Evolutionary conservation across 2,888 invertebrate species (phyloP).

Genomic region (Mellilla xanthometata): DNA sequence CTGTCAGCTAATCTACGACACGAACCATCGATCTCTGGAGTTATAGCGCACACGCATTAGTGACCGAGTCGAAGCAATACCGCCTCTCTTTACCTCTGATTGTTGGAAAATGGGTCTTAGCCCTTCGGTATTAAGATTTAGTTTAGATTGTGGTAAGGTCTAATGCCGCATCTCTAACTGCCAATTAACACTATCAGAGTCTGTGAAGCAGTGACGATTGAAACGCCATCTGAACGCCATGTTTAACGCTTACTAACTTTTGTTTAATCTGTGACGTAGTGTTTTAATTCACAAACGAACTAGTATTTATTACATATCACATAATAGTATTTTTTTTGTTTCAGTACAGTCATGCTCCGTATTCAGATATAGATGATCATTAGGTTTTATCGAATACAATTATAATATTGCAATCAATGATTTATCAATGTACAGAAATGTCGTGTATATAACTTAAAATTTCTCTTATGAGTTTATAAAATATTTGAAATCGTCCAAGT

Average conservation of each 20-base stretch:
- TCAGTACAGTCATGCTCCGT: too few relatives aligned
- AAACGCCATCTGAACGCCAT: constrained; percentile 48
- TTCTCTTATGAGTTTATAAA: too few relatives aligned
- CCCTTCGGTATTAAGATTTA: not conserved
- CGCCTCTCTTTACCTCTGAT: not conserved
- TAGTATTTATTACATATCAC: too few relatives aligned
- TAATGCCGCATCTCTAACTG: constrained; percentile 64
- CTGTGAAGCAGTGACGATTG: constrained; percentile 55
- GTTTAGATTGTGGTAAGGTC: not conserved
- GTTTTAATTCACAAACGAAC: not conserved
- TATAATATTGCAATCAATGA: too few relatives aligned
- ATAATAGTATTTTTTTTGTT: too few relatives aligned
- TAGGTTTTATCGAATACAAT: too few relatives aligned
- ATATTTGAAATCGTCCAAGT: too few relatives aligned
- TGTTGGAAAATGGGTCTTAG: not conserved
- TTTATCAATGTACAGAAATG: too few relatives aligned
- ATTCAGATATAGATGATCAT: too few relatives aligned
- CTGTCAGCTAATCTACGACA: constrained; percentile 1
- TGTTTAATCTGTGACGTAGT: not conserved
- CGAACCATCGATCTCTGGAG: constrained; percentile 33
- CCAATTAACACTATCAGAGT: constrained; percentile 61
- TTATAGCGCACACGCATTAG: constrained; percentile 43
- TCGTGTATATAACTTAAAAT: too few relatives aligned
- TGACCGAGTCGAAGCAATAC: not conserved
- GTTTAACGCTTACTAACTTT: constrained; percentile 18